Base-by-base conservation (phyloP, 2,888 invertebrate species). In the Apamea crenata region DNA sequence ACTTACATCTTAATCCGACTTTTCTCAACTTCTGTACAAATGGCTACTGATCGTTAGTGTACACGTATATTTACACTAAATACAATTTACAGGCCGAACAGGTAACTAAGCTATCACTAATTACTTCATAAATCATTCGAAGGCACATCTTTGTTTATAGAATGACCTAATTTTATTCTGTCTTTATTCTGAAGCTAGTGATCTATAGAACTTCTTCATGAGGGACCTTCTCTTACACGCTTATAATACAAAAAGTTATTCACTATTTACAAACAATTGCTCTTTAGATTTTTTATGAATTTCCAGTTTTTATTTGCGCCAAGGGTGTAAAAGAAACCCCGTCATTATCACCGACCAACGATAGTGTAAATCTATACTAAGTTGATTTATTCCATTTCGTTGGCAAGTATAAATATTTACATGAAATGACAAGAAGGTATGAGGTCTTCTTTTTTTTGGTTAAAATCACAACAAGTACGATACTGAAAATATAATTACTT, bases 101-200 rank as follows among this genome's bases (percentile, higher is more conserved):
- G 92, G 92, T 92, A 91, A 93, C 95, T 95, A 95, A 90, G 93
- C 94, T 90, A 92, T 91, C 79, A 90, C 92, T 94, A 93, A 90
- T 95, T 96, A 96, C 93, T 92, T 93, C 91, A 94, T 95, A 95
- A 94, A 95, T 94, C 94, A 93, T 92, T 96, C 91, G 95, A 96
- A 96, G 96, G 96, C 96, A 96, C 96, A 96, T 96, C 93, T 95
- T 95, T 95, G 93, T 93, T 93, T 92, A 95, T 92, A 96, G 93
- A 93, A 94, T 93, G 91, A 94, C 93, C 95, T 95, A 95, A 93
- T 91, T 93, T 90, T 84, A 89, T 81, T 86, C 81, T 85, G 82
- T 82, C 83, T 84, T 83, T 84, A 82, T 77, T 83, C 72, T 87
- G 88, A 84, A 85, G 69, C 80, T 87, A 87, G 77, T 83, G 81